These are phyloP conservation scores for Druceiella hillmani DNA, from an alignment of 2,888 invertebrate species.

Conservation along the genomic window DNA sequence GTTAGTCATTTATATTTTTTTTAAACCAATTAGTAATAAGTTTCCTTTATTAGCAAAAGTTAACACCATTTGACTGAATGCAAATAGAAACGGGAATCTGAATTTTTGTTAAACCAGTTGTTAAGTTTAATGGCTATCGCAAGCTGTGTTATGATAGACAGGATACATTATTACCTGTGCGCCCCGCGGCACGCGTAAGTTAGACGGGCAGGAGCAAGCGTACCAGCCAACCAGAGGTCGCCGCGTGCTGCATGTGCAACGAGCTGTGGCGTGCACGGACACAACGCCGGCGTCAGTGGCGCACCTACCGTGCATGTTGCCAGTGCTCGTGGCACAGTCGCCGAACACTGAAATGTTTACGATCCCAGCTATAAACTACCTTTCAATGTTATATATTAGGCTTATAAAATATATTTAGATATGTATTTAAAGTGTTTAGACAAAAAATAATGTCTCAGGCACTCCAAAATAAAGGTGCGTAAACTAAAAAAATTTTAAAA, in stretches of 20 bases:
- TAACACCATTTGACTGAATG: constrained; percentile 58
- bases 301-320: constrained; percentile 41
- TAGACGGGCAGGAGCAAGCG: constrained; percentile 35
- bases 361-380: too few relatives aligned
- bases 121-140: too few relatives aligned
- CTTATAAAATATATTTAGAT: too few relatives aligned
- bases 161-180: constrained; percentile 31
- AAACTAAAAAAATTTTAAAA: too few relatives aligned
- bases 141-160: neutral
- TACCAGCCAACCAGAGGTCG: constrained; percentile 81
- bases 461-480: too few relatives aligned
- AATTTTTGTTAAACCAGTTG: constrained; percentile 1
- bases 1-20: too few relatives aligned
- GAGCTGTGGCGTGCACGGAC: constrained; percentile 70
- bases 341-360: constrained; percentile 32
- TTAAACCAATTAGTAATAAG: too few relatives aligned
- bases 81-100: constrained; percentile 34
- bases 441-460: too few relatives aligned
- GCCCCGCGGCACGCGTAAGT: constrained; percentile 42
- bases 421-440: too few relatives aligned
- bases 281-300: constrained; percentile 49
- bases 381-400: too few relatives aligned
- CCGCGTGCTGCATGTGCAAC: constrained; percentile 87
- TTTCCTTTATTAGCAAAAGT: neutral
- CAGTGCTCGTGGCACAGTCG: constrained; percentile 40